Evolutionary conservation across 2,797 vertebrate species (phyloP).

Genomic region (Lithobates sylvaticus): DNA sequence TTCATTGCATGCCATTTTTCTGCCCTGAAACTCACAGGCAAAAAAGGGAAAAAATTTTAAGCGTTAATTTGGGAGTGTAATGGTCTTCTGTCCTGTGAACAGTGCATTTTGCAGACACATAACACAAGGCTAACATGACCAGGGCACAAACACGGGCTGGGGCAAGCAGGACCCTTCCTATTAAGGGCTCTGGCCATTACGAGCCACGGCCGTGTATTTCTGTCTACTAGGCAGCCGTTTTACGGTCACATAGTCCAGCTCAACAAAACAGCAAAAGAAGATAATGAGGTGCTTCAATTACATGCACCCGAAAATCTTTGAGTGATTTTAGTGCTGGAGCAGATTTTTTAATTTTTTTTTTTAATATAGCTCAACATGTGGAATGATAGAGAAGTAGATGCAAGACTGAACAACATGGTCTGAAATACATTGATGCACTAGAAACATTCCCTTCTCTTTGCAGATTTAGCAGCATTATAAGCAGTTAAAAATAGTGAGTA

Average conservation of each 20-base stretch:
- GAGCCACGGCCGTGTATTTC: too few species aligned
- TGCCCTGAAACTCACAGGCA: too few species aligned
- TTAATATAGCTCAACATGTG: neutral
- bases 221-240: neutral
- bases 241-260: too few species aligned
- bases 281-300: too few species aligned
- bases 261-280: too few species aligned
- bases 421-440: neutral
- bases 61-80: neutral
- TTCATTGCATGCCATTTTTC: too few species aligned
- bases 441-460: constrained; percentile 3
- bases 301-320: too few species aligned
- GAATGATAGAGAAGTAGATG: neutral
- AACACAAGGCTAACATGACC: too few species aligned
- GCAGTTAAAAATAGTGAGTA: neutral
- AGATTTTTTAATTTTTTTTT: neutral
- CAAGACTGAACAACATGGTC: constrained; percentile 25
- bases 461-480: constrained; percentile 30
- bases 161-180: too few species aligned
- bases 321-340: neutral
- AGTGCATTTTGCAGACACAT: neutral
- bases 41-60: neutral
- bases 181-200: too few species aligned
- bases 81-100: neutral
- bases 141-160: too few species aligned